Evolutionary conservation across 2,113 vertebrate genomes (phyloP), one percentile per base, ranked within the genome.

Genomic region (Azemiops feae): DNA sequence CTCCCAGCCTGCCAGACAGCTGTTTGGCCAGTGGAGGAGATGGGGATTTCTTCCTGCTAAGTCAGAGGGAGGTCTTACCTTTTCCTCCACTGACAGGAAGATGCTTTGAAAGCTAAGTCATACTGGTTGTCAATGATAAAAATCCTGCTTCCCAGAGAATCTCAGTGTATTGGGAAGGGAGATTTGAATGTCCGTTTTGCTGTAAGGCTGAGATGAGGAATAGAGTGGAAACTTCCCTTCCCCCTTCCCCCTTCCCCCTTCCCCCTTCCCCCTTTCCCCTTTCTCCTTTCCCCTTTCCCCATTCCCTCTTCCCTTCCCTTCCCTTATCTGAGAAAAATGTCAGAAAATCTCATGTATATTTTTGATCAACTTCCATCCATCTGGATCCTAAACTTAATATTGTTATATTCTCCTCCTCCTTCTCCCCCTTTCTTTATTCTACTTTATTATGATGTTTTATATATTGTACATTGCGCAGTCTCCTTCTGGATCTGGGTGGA

Each of bases 241-340:
- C 11, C 9, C 2, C 2, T 27, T 10, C 27, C 11, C 2, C 11
- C 8, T 27, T 43, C 8, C n/a, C 18, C 16, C 3, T 81, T 18
- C 0, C 11, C n/a, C 14, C 10, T 12, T 3, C 2, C 30, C 9
- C 30, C 2, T 10, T 27, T 3, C 16, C n/a, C 34, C 2, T 14
- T 81, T 16, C 16, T 5, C 45, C 5, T 30, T 30, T 30, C 22
- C 45, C 1, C 11, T 27, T 43, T 43, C 39, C 6, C 0, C 22
- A 1, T 45, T 3, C 8, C 5, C 1, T 1, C 3, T 47, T 86
- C 85, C 43, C 43, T 45, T 27, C 27, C 27, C 18, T 12, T 30
- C 14, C 43, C 43, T 39, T 85, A 12, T 27, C n/a, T 3, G 5
- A 3, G 8, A 86, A 86, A 43, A 43, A 86, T 86, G 39, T 86